Conservation (phyloP, 1,140 invertebrate species). For the Sinonovacula constricta region DNA sequence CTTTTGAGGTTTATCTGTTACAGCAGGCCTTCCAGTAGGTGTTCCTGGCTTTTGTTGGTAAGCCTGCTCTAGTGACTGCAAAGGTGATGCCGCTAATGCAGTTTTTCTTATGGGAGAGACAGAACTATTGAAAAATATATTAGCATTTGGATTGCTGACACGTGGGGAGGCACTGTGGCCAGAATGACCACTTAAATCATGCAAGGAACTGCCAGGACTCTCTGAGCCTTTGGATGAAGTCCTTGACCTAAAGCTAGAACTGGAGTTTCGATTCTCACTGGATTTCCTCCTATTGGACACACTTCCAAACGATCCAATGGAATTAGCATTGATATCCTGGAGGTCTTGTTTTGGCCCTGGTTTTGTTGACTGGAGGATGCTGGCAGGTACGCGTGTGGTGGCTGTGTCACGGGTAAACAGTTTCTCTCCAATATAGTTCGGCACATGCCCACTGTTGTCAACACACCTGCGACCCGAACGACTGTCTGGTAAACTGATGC, state of each 20-base stretch:
- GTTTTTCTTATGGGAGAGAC: conserved; percentile 41
- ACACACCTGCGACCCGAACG: conserved; percentile 34
- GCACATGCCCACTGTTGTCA: conserved; percentile 35
- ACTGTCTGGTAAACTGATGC: conserved; percentile 40
- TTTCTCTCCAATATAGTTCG: conserved; percentile 73
- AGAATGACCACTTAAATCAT: conserved; percentile 64
- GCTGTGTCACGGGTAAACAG: conserved; percentile 76
- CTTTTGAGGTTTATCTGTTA: conserved; percentile 45
- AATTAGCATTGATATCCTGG: conserved; percentile 43
- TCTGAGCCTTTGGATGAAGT: conserved; percentile 32
- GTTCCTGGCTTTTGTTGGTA: conserved; percentile 8
- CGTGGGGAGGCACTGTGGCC: too few relatives aligned
- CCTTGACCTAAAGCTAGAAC: conserved; percentile 30
- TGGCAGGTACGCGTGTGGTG: conserved; percentile 72
- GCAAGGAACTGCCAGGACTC: conserved; percentile 5
- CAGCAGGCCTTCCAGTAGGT: conserved; percentile 3
- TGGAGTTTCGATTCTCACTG: conserved; percentile 51
- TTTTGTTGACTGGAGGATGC: conserved; percentile 61
- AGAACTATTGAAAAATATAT: conserved; percentile 28
- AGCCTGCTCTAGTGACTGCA: neutral
- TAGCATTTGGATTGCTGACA: conserved; percentile 55
- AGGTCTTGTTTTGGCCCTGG: conserved; percentile 58
- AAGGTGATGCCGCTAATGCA: conserved; percentile 15
- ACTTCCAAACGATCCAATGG: conserved; percentile 47
- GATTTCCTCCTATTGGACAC: conserved; percentile 42